Conservation (phyloP, 2,888 invertebrate genomes). For the Hydropsyche betteni region DNA sequence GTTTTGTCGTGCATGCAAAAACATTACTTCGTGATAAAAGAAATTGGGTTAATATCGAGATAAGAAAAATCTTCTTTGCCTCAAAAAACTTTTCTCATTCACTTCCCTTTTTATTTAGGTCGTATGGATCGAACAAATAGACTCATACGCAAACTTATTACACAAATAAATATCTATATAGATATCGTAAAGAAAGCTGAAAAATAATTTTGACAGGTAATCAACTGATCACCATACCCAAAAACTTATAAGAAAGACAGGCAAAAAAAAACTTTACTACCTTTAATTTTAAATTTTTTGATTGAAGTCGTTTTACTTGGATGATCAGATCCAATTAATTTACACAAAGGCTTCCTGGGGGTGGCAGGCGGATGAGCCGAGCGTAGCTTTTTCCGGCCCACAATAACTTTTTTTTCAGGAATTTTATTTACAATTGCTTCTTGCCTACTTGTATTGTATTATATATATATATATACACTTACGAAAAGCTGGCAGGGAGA, state of each 20-base stretch:
- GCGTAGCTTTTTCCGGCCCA: slow-evolving; percentile 22
- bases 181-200: background rate
- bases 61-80: slow-evolving; percentile 27
- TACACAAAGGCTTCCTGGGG: slow-evolving; percentile 17
- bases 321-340: slow-evolving; percentile 32
- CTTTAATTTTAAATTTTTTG: slow-evolving; percentile 19
- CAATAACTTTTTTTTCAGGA: slow-evolving; percentile 18
- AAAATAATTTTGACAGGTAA: background rate
- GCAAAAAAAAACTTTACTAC: slow-evolving; percentile 7
- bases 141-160: background rate
- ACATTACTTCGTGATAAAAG: slow-evolving; percentile 18
- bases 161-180: too few relatives aligned
- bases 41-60: slow-evolving; percentile 29
- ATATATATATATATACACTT: too few relatives aligned
- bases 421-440: slow-evolving; percentile 29
- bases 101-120: slow-evolving; percentile 30
- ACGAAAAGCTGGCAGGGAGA: slow-evolving; percentile 2
- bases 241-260: background rate
- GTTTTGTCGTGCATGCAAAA: slow-evolving; percentile 10
- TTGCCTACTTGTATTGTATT: slow-evolving; percentile 12
- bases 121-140: background rate
- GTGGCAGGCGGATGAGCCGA: background rate
- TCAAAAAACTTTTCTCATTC: slow-evolving; percentile 17
- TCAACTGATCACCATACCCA: slow-evolving; percentile 3
- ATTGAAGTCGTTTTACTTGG: slow-evolving; percentile 33